These are phyloP conservation scores for Yponomeuta cagnagella DNA, from an alignment of 2,888 invertebrate genomes.

Conservation along the genomic window DNA sequence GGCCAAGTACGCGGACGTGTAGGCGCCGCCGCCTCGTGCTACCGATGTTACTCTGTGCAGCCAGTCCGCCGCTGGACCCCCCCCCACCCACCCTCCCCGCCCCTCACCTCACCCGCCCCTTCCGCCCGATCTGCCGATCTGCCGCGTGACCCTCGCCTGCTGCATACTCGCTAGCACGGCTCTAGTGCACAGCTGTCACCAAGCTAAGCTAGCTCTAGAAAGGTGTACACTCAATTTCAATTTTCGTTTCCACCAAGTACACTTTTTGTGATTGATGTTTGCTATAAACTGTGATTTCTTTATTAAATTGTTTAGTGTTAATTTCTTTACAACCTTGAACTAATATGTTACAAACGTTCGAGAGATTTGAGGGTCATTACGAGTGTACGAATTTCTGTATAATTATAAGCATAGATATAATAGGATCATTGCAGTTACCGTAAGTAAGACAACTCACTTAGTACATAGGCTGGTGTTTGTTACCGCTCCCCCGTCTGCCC, in stretches of 20 bases:
- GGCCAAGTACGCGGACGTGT: slow-evolving; percentile 91
- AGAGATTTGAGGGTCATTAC: slow-evolving; percentile 10
- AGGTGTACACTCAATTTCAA: background rate
- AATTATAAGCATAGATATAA: slow-evolving; percentile 40
- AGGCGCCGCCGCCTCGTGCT: slow-evolving; percentile 47
- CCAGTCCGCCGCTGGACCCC: slow-evolving; percentile 30
- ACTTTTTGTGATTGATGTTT: background rate
- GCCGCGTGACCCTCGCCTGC: slow-evolving; percentile 4
- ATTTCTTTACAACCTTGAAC: background rate
- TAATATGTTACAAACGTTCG: background rate
- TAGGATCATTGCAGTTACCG: slow-evolving; percentile 64
- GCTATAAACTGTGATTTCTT: slow-evolving; percentile 11
- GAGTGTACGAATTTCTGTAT: slow-evolving; percentile 9
- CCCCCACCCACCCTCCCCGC: slow-evolving; percentile 11
- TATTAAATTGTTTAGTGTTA: slow-evolving; percentile 9
- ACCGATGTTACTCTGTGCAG: slow-evolving; percentile 37
- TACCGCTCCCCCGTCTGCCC: slow-evolving; percentile 55
- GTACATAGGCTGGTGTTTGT: slow-evolving; percentile 59
- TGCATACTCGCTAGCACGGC: background rate
- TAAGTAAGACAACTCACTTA: slow-evolving; percentile 59
- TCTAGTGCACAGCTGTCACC: background rate
- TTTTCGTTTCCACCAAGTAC: background rate
- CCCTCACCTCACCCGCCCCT: slow-evolving; percentile 12
- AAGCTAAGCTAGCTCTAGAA: background rate
- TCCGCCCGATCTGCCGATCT: background rate